phyloP scores from a whole-genome alignment of 2,797 vertebrate species.

The Myiotriccus ornatus region DNA sequence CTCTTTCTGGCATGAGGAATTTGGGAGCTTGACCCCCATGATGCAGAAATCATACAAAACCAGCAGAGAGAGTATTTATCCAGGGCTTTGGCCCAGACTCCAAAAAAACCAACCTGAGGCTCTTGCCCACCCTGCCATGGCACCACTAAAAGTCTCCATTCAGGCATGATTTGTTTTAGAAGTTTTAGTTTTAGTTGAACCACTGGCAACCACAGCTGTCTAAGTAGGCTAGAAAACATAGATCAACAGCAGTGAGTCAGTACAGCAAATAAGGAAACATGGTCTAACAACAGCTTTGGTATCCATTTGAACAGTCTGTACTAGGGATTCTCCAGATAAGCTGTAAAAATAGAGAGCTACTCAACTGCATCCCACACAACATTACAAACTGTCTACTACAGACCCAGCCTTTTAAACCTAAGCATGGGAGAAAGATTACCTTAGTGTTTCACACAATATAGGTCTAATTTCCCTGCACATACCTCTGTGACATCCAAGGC shows the following conservation, averaged over 20 bases:
- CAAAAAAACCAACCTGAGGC: not conserved
- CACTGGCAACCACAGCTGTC: not conserved
- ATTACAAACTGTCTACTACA: conserved; percentile 21
- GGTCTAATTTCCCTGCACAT: not conserved
- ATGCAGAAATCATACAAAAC: not conserved
- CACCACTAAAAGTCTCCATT: not conserved
- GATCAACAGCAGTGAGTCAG: not conserved
- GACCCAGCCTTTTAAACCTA: not conserved
- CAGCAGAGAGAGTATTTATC: not conserved
- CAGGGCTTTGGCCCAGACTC: not conserved
- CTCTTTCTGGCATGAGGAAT: not conserved
- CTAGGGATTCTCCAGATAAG: conserved; percentile 34
- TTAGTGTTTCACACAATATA: not conserved
- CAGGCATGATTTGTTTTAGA: not conserved
- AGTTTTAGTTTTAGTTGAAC: not conserved
- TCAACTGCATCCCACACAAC: conserved; percentile 5
- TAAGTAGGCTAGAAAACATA: not conserved
- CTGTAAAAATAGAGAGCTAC: conserved; percentile 21
- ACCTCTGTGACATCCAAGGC: not conserved
- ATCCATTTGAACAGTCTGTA: conserved; percentile 64
- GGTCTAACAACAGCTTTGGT: not conserved
- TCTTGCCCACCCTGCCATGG: not conserved
- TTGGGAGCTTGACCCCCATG: accelerated
- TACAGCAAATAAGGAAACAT: not conserved
- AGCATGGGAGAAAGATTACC: conserved; percentile 13